These are phyloP conservation scores for Tachypleus tridentatus DNA, from an alignment of 1,140 invertebrate genomes.

Conservation along the genomic window DNA sequence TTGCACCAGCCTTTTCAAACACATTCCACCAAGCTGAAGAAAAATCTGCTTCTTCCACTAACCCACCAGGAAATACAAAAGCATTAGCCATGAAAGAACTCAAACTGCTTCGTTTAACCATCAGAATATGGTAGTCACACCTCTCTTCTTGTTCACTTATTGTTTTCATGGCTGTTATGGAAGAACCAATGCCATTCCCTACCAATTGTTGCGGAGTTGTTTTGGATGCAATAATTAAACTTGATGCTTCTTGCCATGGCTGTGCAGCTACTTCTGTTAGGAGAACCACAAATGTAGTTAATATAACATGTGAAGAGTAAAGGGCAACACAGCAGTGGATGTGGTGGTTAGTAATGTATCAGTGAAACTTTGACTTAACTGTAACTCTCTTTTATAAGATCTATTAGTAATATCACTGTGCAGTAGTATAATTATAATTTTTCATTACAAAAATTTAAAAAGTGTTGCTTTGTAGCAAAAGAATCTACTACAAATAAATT, in stretches of 20 bases:
- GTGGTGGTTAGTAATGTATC: too few species aligned
- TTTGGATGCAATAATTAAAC: conserved; percentile 30
- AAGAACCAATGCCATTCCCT: conserved; percentile 11
- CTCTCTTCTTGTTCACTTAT: background rate
- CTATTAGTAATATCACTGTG: too few species aligned
- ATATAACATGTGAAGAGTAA: too few species aligned
- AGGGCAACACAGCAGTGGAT: too few species aligned
- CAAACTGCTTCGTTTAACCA: conserved; percentile 47
- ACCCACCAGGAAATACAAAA: conserved; percentile 71
- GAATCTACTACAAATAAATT: too few species aligned
- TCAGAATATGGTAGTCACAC: conserved; percentile 43
- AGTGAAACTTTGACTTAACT: too few species aligned
- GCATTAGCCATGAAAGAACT: conserved; percentile 53
- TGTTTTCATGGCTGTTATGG: conserved; percentile 11
- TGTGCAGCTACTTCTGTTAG: conserved; percentile 10
- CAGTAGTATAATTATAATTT: too few species aligned
- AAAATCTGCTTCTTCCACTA: conserved; percentile 51
- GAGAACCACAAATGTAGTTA: background rate
- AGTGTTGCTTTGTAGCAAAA: too few species aligned
- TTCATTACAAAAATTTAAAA: too few species aligned
- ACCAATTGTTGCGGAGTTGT: conserved; percentile 19
- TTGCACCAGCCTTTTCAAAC: conserved; percentile 36
- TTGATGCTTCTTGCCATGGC: conserved; percentile 33
- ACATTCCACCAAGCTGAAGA: conserved; percentile 53
- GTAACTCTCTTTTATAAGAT: too few species aligned